Evolutionary conservation across 1,140 invertebrate species (phyloP), one percentile per base, ranked within the genome.

Genomic region (Bombus difficillimus): DNA sequence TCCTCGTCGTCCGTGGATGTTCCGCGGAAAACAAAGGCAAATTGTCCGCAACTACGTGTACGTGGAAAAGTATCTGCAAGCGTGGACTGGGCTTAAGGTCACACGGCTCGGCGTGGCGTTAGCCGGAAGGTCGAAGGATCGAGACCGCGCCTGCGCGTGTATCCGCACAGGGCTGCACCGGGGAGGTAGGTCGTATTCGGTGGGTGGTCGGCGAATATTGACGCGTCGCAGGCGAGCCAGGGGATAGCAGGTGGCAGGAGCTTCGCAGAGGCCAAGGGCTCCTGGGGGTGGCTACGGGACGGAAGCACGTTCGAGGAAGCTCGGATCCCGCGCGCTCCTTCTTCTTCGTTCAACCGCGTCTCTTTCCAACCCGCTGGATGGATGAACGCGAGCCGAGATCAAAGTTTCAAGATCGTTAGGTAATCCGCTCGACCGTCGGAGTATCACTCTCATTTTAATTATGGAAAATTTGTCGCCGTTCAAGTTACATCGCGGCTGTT

Each of bases 161-260:
- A 78, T 62, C 25, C 47, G 64, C 75, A 66, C 32, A 59, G 83
- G 34, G 43, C 66, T 34, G 81, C 78, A 78, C 75, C 68, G 77
- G 76, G 83, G 76, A 47, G 47, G 18, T 59, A n/a, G 75, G 69
- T 41, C 73, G 81, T 88, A 87, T 87, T 83, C 69, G 90, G 81
- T 81, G 86, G 86, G 88, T 75, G 75, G 84, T 76, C 75, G 41
- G 77, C 84, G 91, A 91, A 92, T 92, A 92, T 92, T 89, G 91
- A 92, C 91, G 90, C 85, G 90, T 86, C 81, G 89, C 87, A 90
- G 87, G 90, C 86, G 81, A 91, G 87, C 86, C 90, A 89, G 89
- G 86, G 87, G 87, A 89, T 89, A 91, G 91, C 90, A 91, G 90
- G 89, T 92, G 90, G 90, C 85, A 91, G 87, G 89, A 90, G 85